Evolutionary conservation across 1,140 invertebrate species (phyloP), one percentile per base, ranked within the genome.

Genomic region (Drosophila pectinifera): DNA sequence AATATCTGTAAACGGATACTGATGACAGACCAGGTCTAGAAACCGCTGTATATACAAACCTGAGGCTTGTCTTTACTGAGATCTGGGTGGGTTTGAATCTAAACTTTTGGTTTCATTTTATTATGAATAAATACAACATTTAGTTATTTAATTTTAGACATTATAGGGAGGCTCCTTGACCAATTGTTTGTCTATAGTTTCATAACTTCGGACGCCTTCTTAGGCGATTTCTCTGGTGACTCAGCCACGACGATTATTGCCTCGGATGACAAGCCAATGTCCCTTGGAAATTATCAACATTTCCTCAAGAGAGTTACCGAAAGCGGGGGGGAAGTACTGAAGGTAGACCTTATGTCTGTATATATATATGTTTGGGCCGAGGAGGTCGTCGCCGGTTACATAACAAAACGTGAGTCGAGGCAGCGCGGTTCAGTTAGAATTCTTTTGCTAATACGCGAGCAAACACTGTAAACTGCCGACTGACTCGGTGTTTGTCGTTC

Each of bases 381-480:
- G n/a, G 22, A 14, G 49, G 20, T 16, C 31, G 54, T 38, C 16
- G 31, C 28, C 38, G 34, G n/a, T 77, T 77, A 69, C 74, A 77
- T 77, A 77, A 77, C 20, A 57, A 48, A 72, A 70, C 65, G 68
- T 72, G 51, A 70, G 56, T 61, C 42, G 53, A 38, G 69, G 31
- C 57, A 46, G 16, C 22, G 45, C 45, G 42, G 55, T 73, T 73
- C 63, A 68, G 67, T 79, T 72, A 72, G 68, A 76, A 76, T 76
- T 64, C 38, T 68, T 45, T 39, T 42, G 75, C 54, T 79, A 79
- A 79, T 79, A 78, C 68, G 36, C 55, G 46, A 72, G 39, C 76
- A 78, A 78, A 78, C 67, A 78, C 63, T 41, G 73, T 78, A 58
- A 72, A 78, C 67, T 46, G 57, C 38, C 74, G 62, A 78, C 67